Percentiles rank a stretch among this genome's conserved stretches.
These are phyloP conservation scores for Cariama cristata DNA, from an alignment of 2,113 vertebrate genomes.

Conservation along the genomic window DNA sequence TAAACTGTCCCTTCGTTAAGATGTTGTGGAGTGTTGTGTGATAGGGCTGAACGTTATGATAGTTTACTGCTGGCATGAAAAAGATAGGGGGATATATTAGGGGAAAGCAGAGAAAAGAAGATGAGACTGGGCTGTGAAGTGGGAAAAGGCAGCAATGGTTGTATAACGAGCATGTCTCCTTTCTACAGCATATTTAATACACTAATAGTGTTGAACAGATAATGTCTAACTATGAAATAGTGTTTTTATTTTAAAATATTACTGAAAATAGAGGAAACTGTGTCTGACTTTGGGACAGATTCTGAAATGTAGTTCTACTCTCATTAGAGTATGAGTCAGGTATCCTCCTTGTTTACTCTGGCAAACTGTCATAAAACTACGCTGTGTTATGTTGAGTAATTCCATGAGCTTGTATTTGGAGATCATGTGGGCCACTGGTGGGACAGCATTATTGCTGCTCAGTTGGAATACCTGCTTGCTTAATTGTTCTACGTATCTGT, in stretches of 20 bases:
- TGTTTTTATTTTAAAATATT: background rate
- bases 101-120: background rate
- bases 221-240: background rate
- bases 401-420: background rate
- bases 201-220: background rate
- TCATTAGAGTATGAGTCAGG: slow-evolving; percentile 24
- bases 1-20: background rate
- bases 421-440: background rate
- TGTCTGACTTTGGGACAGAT: background rate
- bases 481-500: background rate
- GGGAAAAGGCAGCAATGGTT: background rate
- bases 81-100: background rate
- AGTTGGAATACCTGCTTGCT: background rate
- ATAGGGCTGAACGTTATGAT: background rate
- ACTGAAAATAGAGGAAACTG: background rate
- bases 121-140: background rate
- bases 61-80: background rate
- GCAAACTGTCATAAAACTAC: background rate
- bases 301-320: background rate
- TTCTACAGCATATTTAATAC: fast-evolving
- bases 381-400: slow-evolving; percentile 14
- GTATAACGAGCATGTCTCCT: background rate
- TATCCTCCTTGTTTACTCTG: slow-evolving; percentile 52
- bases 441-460: background rate
- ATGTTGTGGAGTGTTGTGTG: background rate